Percentiles rank a stretch among this genome's conserved stretches.
These are phyloP conservation scores for Cherax quadricarinatus DNA, from an alignment of 1,140 invertebrate genomes.

Conservation along the genomic window DNA sequence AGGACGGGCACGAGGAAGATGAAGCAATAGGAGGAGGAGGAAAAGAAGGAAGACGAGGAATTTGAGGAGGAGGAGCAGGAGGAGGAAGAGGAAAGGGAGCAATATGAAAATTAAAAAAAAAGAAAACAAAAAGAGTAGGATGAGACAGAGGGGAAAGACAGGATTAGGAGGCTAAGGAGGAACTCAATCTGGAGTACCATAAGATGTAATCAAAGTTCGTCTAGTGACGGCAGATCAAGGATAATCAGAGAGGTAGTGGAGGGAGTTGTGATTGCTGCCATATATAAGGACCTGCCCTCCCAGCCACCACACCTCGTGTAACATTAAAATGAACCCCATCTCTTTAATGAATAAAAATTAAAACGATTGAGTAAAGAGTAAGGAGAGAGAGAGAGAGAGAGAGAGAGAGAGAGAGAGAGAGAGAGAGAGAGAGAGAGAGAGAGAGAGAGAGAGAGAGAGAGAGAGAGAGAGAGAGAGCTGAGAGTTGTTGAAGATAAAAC, in stretches of 20 bases:
- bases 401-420: slow-evolving; percentile 5
- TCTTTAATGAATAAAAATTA: no score
- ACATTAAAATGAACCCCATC: no score
- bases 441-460: background rate
- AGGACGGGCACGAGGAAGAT: background rate
- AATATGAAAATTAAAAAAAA: no score
- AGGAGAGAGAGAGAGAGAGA: background rate
- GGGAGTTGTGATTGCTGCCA: no score
- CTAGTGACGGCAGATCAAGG: no score
- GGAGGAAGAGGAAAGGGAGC: background rate
- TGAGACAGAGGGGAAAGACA: background rate
- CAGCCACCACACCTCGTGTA: no score
- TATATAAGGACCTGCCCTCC: background rate
- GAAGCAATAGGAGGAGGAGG: background rate
- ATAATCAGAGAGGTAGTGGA: no score
- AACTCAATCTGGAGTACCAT: no score
- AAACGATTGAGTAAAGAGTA: no score
- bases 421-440: no score
- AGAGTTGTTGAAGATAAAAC: background rate
- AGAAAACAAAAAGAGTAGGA: background rate
- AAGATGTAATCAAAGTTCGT: no score
- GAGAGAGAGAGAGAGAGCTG: background rate
- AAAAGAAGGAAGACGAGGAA: background rate
- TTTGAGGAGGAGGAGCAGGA: background rate
- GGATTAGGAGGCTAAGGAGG: no score